Evolutionary conservation across 1,140 invertebrate species (phyloP), one percentile per base, ranked within the genome.

Genomic region (Cyphomyrmex costatus): DNA sequence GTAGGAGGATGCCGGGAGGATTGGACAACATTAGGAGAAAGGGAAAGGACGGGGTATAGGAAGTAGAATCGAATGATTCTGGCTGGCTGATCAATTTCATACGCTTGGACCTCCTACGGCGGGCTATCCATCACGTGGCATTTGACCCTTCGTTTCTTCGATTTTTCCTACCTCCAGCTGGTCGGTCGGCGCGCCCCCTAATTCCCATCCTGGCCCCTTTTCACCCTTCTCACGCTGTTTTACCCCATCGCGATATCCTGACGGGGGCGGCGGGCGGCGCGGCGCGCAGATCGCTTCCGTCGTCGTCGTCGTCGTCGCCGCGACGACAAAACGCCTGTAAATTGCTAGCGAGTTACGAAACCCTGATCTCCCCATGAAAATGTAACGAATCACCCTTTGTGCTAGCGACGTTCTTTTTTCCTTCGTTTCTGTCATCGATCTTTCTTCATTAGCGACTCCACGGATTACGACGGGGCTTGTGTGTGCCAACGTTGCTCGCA

Each of bases 1-100:
- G 14, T 2, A 21, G 42, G 53, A 33, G 49, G 42, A 51, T 2
- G 53, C 14, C 27, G 49, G 46, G 53, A 42, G 27, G 87, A 76
- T 49, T 65, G 79, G 79, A 56, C 60, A 86, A 80, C 63, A 66
- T 46, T 73, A 46, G 79, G 63, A 58, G 79, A 27, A 42, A 73
- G 74, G 16, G 61, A 51, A 16, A 70, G 74, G 77, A 78, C 73
- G 73, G 70, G 70, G n/a, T n/a, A n/a, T 65, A 87, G 86, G 86
- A 90, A 86, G 85, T 88, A 92, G 83, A 92, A 92, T 92, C 92
- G 91, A 92, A 92, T 92, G 88, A 92, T 92, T 92, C 92, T 91
- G 85, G 80, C 88, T 89, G 88, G 88, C 89, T 91, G 92, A 90
- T 92, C 92, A 92, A 92, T 92, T 92, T 92, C 86, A 86, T 88